Percentiles rank a stretch among this genome's conserved stretches.
Conservation (phyloP, 2,113 vertebrate genomes). For the Rhegmatorhina hoffmannsi region DNA sequence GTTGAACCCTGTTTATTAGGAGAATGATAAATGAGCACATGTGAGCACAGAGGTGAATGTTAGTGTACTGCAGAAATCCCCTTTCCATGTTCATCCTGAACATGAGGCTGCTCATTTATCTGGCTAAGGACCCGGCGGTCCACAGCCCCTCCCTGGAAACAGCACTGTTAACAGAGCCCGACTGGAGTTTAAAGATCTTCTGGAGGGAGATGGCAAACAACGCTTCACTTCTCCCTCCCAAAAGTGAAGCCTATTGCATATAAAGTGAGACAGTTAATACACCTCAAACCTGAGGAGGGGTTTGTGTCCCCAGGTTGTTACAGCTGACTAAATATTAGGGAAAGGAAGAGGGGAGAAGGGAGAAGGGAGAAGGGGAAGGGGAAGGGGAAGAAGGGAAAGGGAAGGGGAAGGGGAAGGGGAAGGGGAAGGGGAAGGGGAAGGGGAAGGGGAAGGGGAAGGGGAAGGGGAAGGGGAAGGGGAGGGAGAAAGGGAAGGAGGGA, state of each 20-base stretch:
- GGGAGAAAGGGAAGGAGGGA: no score
- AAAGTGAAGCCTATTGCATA: neutral
- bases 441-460: no score
- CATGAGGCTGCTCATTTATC: neutral
- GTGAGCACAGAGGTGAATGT: neutral
- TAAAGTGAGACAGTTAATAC: neutral
- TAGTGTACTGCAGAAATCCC: neutral
- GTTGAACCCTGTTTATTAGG: neutral
- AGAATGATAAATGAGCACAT: neutral
- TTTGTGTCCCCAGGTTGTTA: neutral
- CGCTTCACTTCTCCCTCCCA: neutral
- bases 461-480: no score
- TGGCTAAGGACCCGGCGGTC: neutral
- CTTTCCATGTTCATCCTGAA: neutral
- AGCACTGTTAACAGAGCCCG: neutral
- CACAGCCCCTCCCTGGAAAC: neutral
- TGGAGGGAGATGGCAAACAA: neutral
- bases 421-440: no score
- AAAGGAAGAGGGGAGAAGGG: no score
- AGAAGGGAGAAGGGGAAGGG: no score
- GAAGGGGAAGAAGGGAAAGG: neutral
- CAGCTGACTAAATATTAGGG: neutral
- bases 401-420: no score
- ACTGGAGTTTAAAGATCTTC: neutral
- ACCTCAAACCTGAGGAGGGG: neutral